A percentile compares a stretch with the other conserved stretches of the same genome.
These are phyloP conservation scores for Discoglossus pictus DNA, from an alignment of 2,797 vertebrate species.

Conservation along the genomic window DNA sequence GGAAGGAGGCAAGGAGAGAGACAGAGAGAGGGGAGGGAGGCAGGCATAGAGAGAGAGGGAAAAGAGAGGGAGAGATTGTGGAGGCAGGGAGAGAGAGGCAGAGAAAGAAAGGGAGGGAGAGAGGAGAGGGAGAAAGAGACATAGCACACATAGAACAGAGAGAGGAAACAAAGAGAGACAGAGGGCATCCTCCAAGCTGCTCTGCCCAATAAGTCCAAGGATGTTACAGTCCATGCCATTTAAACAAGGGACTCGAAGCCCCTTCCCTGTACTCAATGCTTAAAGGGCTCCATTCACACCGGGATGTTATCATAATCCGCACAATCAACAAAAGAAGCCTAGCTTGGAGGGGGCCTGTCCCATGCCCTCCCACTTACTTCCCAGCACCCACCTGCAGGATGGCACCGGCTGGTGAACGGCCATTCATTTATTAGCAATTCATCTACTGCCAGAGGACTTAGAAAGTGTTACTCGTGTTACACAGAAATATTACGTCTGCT, in stretches of 20 bases:
- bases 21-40: too few relatives aligned
- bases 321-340: slow-evolving; percentile 19
- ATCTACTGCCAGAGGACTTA: neutral
- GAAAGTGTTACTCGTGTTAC: slow-evolving; percentile 4
- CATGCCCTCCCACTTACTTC: slow-evolving; percentile 1
- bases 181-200: too few relatives aligned
- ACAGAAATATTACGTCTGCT: too few relatives aligned
- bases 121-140: too few relatives aligned
- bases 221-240: slow-evolving; percentile 2
- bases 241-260: slow-evolving; percentile 4
- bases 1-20: too few relatives aligned
- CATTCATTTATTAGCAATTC: neutral
- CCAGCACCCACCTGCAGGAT: slow-evolving; percentile 1
- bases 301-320: slow-evolving; percentile 1
- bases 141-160: too few relatives aligned
- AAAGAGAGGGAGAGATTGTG: too few relatives aligned
- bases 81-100: too few relatives aligned
- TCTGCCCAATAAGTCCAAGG: neutral
- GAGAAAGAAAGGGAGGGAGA: too few relatives aligned
- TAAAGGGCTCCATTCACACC: slow-evolving; percentile 13
- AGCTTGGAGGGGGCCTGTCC: neutral
- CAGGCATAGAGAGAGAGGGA: too few relatives aligned
- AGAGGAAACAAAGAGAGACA: too few relatives aligned
- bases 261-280: neutral
- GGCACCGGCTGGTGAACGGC: neutral